Evolutionary conservation across 2,888 invertebrate genomes (phyloP), one percentile per base, ranked within the genome.

Genomic region (Dorcus hopei): DNA sequence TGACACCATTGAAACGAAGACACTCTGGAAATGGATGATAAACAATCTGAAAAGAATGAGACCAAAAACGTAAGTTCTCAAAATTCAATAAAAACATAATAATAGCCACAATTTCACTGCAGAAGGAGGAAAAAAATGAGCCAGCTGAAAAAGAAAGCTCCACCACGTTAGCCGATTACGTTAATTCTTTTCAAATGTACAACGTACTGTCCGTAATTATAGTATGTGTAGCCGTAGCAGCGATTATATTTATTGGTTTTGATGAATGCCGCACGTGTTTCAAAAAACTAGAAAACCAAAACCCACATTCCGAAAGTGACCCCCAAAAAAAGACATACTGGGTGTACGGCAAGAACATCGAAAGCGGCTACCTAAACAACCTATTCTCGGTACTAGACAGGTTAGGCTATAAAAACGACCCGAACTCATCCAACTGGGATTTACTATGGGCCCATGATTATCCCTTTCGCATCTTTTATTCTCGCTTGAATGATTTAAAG

Each of bases 361-460:
- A 81, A 81, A 83, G 84, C 45, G 89, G 90, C 0, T 83, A 91
- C 66, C 80, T 95, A 57, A 85, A 85, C 70, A 95, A 97, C 77
- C 91, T 98, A 0, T 86, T 89, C 70, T 80, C 85, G 38, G 88
- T 95, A 1, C 81, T 98, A 61, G 81, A 89, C 7, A 81, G 89
- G 62, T 75, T 92, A 9, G 95, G 95, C 0, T 95, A 88, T 69
- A 77, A 83, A 56, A 82, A 85, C 63, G 82, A 81, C 0, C 76
- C 77, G 0, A 76, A 80, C 39, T 77, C 83, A 0, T 79, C 82
- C 0, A 81, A 88, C 1, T 97, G 97, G 95, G 87, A 90, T 73
- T 80, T 97, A 0, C 78, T 97, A 8, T 98, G 98, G 97, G 88
- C 95, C 0, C 95, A 97, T 75, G 93, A 95, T 70, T 97, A 93